These are phyloP conservation scores for Pocillopora damicornis DNA, from an alignment of 64 coral and sea anemone genomes.

Conservation along the genomic window DNA sequence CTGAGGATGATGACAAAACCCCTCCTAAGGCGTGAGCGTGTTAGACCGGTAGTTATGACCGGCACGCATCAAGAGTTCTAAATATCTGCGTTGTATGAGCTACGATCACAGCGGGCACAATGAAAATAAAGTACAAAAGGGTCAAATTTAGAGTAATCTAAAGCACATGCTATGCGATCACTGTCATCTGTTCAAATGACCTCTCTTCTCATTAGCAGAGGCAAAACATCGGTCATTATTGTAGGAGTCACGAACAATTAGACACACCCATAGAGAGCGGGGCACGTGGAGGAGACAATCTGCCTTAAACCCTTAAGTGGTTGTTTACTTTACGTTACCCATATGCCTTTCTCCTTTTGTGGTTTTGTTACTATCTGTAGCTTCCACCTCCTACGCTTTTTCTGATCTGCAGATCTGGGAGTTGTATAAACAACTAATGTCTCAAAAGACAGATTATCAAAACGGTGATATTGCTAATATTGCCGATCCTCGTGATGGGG, in stretches of 20 bases:
- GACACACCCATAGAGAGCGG: conserved; percentile 66
- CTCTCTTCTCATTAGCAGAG: conserved; percentile 66
- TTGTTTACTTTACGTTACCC: conserved; percentile 77
- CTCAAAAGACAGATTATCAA: conserved; percentile 20
- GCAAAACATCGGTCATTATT: conserved; percentile 77
- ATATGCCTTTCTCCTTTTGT: conserved; percentile 62
- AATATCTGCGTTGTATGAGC: neutral
- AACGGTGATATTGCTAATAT: neutral
- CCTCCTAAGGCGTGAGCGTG: neutral
- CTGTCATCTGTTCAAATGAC: conserved; percentile 36
- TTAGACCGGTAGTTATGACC: neutral
- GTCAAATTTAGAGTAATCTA: conserved; percentile 17
- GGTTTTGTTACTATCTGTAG: conserved; percentile 30
- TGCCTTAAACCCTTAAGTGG: conserved; percentile 55
- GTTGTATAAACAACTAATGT: neutral
- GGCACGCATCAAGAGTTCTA: neutral
- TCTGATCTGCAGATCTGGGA: neutral
- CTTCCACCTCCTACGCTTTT: conserved; percentile 8
- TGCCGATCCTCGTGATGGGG: neutral
- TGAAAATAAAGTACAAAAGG: neutral
- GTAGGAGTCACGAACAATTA: conserved; percentile 58
- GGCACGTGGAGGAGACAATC: conserved; percentile 92
- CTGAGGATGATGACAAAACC: neutral
- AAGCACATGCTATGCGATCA: conserved; percentile 36
- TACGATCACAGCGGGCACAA: neutral